Evolutionary conservation across 1,140 invertebrate genomes (phyloP).

Genomic region (Drosophila guanche): DNA sequence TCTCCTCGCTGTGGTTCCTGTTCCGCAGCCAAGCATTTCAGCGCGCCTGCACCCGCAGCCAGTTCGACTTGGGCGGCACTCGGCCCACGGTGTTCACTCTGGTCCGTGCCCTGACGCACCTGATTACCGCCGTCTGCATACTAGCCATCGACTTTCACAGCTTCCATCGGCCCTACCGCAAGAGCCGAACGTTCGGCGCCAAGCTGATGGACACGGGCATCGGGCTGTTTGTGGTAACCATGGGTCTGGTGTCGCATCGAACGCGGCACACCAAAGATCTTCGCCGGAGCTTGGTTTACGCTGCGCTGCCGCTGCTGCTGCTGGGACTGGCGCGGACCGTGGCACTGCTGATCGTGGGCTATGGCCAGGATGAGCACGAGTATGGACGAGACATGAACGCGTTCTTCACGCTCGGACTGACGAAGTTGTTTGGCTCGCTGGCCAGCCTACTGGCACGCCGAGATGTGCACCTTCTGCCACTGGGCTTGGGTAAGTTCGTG

Average conservation of each 20-base stretch:
- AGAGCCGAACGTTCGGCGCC: slow-evolving; percentile 94
- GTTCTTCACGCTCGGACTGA: slow-evolving; percentile 95
- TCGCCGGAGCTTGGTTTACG: slow-evolving; percentile 72
- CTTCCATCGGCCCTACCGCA: slow-evolving; percentile 93
- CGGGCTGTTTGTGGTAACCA: slow-evolving; percentile 93
- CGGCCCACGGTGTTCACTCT: slow-evolving; percentile 57
- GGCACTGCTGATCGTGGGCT: slow-evolving; percentile 87
- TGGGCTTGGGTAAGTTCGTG: slow-evolving; percentile 62
- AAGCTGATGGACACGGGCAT: slow-evolving; percentile 98
- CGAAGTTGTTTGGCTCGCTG: slow-evolving; percentile 88
- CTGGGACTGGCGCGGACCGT: slow-evolving; percentile 89
- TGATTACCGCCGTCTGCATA: slow-evolving; percentile 93
- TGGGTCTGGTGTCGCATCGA: slow-evolving; percentile 88
- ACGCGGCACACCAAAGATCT: slow-evolving; percentile 66
- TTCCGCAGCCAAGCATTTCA: slow-evolving; percentile 10
- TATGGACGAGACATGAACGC: slow-evolving; percentile 99
- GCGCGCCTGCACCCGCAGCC: slow-evolving; percentile 20
- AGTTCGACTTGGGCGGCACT: slow-evolving; percentile 61
- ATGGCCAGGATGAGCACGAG: slow-evolving; percentile 94
- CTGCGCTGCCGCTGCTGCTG: slow-evolving; percentile 85
- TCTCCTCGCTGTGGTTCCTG: slow-evolving; percentile 23
- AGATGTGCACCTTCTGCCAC: slow-evolving; percentile 44
- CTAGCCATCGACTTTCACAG: slow-evolving; percentile 96
- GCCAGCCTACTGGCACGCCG: slow-evolving; percentile 30
- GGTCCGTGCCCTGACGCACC: slow-evolving; percentile 88